A percentile compares a stretch with the other conserved stretches of the same genome.
Evolutionary conservation across 1,140 invertebrate species (phyloP).

Genomic region (Aphaenogaster floridana): DNA sequence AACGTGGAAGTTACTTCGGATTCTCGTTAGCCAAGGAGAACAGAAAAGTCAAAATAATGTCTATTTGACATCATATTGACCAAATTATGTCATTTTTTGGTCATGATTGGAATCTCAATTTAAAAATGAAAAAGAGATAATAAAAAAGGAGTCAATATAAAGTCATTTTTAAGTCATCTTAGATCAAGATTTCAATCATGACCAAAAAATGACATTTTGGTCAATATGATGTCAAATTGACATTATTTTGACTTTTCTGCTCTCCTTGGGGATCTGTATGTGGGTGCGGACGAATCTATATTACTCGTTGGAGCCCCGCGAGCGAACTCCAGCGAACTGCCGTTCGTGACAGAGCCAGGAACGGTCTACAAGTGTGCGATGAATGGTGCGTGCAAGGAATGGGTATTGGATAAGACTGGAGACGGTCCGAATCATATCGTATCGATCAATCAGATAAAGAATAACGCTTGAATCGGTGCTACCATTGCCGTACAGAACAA

Average conservation of each 20-base stretch:
- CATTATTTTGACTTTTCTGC: too few species aligned
- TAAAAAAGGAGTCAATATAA: too few species aligned
- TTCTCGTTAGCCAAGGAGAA: not conserved
- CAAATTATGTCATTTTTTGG: too few species aligned
- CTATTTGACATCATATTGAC: too few species aligned
- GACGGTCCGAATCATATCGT: not conserved
- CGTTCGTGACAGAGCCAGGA: not conserved
- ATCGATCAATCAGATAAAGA: conserved; percentile 62
- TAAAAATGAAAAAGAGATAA: too few species aligned
- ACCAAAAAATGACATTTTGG: too few species aligned
- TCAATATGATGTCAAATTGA: too few species aligned
- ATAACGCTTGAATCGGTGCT: conserved; percentile 78
- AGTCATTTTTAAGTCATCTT: too few species aligned
- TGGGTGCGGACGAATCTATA: not conserved
- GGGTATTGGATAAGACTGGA: conserved; percentile 59
- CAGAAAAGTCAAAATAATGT: too few species aligned
- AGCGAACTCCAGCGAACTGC: not conserved
- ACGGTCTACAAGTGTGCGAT: conserved; percentile 74
- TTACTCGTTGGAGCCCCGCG: not conserved
- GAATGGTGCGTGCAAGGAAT: conserved; percentile 64
- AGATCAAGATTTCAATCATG: too few species aligned
- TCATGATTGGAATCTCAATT: too few species aligned
- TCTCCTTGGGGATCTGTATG: not conserved
- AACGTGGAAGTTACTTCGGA: not conserved
- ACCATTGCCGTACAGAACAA: conserved; percentile 74